Evolutionary conservation across 2,113 vertebrate species (phyloP).

Genomic region (Neogobius melanostomus): DNA sequence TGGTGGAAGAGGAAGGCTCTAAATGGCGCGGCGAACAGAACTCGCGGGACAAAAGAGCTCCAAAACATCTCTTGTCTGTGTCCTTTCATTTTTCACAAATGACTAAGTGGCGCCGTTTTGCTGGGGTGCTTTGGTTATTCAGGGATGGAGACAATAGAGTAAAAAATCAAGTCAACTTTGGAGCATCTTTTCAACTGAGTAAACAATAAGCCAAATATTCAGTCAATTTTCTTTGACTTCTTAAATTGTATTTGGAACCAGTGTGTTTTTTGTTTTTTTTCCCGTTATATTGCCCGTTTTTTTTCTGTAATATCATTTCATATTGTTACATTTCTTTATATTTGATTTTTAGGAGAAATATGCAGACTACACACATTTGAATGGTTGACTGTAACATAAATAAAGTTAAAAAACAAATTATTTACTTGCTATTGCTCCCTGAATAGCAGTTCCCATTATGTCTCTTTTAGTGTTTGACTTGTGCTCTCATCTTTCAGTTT

Average conservation of each 20-base stretch:
- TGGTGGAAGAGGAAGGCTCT: conserved; percentile 26
- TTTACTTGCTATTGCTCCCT: neutral
- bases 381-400: neutral
- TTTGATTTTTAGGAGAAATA: too few relatives aligned
- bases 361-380: conserved; percentile 8
- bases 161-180: neutral
- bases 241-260: too few relatives aligned
- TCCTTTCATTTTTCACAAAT: conserved; percentile 25
- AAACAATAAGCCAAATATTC: too few relatives aligned
- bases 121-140: neutral
- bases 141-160: neutral
- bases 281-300: too few relatives aligned
- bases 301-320: too few relatives aligned
- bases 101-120: conserved; percentile 14
- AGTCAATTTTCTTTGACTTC: too few relatives aligned
- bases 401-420: neutral
- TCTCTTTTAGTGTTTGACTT: conserved; percentile 11
- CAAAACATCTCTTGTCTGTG: conserved; percentile 28
- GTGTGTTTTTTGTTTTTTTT: neutral
- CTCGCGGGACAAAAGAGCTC: conserved; percentile 6
- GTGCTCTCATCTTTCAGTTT: conserved; percentile 15
- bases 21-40: conserved; percentile 40
- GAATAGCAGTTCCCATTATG: neutral
- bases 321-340: too few relatives aligned
- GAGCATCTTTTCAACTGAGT: neutral